Conservation (phyloP, 2,113 vertebrate genomes). For the Ailuropoda melanoleuca region DNA sequence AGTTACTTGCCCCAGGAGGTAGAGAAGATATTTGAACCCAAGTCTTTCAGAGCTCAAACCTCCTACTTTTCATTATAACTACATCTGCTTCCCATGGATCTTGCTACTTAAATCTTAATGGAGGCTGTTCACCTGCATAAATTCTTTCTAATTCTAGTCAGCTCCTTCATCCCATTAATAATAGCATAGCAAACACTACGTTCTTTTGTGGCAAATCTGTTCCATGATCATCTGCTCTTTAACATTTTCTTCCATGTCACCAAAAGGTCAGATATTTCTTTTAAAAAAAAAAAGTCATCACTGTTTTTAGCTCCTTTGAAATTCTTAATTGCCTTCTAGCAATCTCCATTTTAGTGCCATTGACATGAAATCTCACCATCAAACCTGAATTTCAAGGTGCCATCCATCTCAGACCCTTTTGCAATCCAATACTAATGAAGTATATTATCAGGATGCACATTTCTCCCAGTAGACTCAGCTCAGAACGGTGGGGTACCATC, state of each 20-base stretch:
- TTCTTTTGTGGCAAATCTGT: not conserved
- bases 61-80: not conserved
- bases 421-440: not conserved
- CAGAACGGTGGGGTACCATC: not conserved
- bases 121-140: not conserved
- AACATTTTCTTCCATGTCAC: conserved; percentile 32
- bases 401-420: not conserved
- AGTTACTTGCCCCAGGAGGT: not conserved
- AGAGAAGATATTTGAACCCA: not conserved
- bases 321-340: not conserved
- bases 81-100: not conserved
- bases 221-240: not conserved
- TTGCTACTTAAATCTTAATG: not conserved
- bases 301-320: not conserved
- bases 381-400: not conserved
- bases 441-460: not conserved
- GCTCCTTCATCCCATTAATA: not conserved
- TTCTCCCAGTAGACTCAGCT: not conserved
- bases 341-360: not conserved
- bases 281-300: not conserved
- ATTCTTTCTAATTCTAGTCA: not conserved
- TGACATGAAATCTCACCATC: not conserved
- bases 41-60: not conserved
- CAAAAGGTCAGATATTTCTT: conserved; percentile 4
- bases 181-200: not conserved